Base-by-base conservation (phyloP, 2,113 vertebrate genomes). In the Acanthisitta chloris region DNA sequence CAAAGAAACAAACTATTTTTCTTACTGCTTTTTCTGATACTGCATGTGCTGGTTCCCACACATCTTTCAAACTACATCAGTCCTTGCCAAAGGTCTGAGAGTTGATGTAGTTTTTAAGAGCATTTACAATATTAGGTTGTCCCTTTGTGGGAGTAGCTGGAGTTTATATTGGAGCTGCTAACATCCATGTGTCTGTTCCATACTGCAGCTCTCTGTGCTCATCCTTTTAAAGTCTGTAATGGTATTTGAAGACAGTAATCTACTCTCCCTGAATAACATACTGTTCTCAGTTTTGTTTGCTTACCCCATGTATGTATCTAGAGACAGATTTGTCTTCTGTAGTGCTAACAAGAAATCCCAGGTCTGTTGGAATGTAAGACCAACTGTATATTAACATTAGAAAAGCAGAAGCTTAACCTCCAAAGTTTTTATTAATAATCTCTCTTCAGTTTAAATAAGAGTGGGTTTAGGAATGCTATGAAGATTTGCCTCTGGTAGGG, bases 41-140 rank as follows among this genome's bases (percentile, higher is more conserved):
- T 8, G 12, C 16, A 1, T 2, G 17, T 38, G 51, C 23, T 80
- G 49, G 49, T 80, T 88, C 40, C 25, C 16, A 17, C 33, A 11
- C 29, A 12, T 38, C 18, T 78, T 80, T 54, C 31, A 17, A 85
- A 18, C 24, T 42, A 1, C 40, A 5, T 70, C 18, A 51, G 42
- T 33, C 43, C 57, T 46, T 71, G 59, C n/a, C 42, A 48, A 31
- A 77, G 29, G 23, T 15, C 4, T 51, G 66, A 70, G 57, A 29
- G 8, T 9, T 1, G 2, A 64, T 31, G 40, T 3, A 19, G n/a
- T 14, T 90, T 74, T 54, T 43, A 36, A 87, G 43, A 43, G 31
- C 3, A 0, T 43, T 90, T 14, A 28, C 14, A 43, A 9, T 21
- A 14, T 29, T 31, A 11, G 0, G 0, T 5, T 72, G 34, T 81